These are phyloP conservation scores for Dromius quadrimaculatus DNA, from an alignment of 2,888 invertebrate genomes.

Conservation along the genomic window DNA sequence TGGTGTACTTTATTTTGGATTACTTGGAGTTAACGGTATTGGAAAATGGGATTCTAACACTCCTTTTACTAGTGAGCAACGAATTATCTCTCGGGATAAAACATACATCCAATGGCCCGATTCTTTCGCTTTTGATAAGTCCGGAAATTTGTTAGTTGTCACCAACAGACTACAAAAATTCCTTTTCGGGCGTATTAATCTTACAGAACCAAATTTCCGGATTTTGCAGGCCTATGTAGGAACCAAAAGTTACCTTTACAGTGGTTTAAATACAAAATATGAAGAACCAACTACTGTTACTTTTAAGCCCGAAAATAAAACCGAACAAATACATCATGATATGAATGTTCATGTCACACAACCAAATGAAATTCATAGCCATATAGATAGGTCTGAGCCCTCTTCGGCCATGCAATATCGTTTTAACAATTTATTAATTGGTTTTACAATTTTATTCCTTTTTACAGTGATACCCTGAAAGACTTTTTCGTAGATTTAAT, in stretches of 20 bases:
- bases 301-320: conserved; percentile 13
- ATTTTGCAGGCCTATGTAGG: conserved; percentile 74
- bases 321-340: conserved; percentile 12
- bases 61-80: conserved; percentile 71
- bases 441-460: conserved; percentile 4
- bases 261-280: not conserved
- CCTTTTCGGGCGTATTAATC: conserved; percentile 72
- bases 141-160: conserved; percentile 75
- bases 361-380: not conserved
- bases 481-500: conserved; percentile 10
- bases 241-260: conserved; percentile 75
- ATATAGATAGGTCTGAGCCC: no score
- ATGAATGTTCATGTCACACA: not conserved
- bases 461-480: conserved; percentile 19
- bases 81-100: conserved; percentile 76
- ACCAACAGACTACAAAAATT: conserved; percentile 78
- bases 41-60: conserved; percentile 77
- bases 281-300: not conserved
- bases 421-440: not conserved
- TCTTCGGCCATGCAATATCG: not conserved
- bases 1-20: conserved; percentile 78
- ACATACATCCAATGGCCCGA: conserved; percentile 81
- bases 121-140: conserved; percentile 76
- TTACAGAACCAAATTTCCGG: conserved; percentile 75
- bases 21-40: conserved; percentile 77